These are phyloP conservation scores for Drepanosiphum platanoidis DNA, from an alignment of 2,888 invertebrate genomes.

Conservation along the genomic window DNA sequence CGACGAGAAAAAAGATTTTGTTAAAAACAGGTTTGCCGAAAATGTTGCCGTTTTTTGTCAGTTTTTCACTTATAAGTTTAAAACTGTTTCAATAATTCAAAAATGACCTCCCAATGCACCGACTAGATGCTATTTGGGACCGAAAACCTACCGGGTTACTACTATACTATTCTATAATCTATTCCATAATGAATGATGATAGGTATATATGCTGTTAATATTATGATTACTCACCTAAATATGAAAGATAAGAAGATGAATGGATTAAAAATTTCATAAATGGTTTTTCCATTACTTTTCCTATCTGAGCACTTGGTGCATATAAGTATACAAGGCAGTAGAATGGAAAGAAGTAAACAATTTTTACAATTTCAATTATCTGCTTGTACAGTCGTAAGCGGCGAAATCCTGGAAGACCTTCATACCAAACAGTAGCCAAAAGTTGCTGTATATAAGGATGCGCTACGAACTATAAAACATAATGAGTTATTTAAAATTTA, in stretches of 20 bases:
- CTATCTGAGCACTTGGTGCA: conserved; percentile 82
- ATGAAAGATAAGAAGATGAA: conserved; percentile 92
- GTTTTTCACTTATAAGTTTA: too few relatives aligned
- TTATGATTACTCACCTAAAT: conserved; percentile 79
- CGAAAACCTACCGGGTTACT: too few relatives aligned
- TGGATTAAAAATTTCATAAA: conserved; percentile 97
- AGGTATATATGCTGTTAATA: too few relatives aligned
- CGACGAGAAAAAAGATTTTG: too few relatives aligned
- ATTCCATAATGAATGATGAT: too few relatives aligned
- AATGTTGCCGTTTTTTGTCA: too few relatives aligned
- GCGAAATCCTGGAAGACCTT: conserved; percentile 92
- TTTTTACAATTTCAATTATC: conserved; percentile 76
- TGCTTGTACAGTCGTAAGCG: conserved; percentile 72
- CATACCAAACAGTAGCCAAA: conserved; percentile 92
- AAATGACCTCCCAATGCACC: too few relatives aligned
- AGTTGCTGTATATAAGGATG: conserved; percentile 95
- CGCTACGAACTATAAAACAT: conserved; percentile 80
- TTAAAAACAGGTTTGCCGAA: too few relatives aligned
- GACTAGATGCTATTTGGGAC: too few relatives aligned
- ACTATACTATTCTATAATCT: too few relatives aligned
- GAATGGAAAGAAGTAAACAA: conserved; percentile 86
- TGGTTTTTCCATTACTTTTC: conserved; percentile 88
- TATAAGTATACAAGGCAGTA: conserved; percentile 87
- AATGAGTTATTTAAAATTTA: not conserved
- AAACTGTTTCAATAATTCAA: too few relatives aligned